A percentile compares a stretch with the other conserved stretches of the same genome.
These are phyloP conservation scores for Myiagra hebetior DNA, from an alignment of 2,113 vertebrate species.

Conservation along the genomic window DNA sequence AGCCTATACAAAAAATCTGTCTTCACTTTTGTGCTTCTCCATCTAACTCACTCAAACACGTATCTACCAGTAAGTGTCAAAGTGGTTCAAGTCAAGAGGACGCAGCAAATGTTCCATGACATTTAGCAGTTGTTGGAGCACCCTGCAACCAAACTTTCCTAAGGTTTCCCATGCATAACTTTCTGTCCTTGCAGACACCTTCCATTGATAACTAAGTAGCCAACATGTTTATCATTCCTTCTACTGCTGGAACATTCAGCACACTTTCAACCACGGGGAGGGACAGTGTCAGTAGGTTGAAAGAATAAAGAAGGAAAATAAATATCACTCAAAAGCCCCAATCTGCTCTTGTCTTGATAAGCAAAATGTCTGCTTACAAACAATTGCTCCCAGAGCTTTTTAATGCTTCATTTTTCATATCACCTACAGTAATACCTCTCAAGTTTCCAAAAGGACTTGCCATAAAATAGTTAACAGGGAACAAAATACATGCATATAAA, in stretches of 20 bases:
- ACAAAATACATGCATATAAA: background rate
- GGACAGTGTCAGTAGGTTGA: background rate
- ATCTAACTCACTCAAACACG: background rate
- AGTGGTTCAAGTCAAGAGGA: background rate
- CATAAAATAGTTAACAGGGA: background rate
- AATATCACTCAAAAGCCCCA: background rate
- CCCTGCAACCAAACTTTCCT: background rate
- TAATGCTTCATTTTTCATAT: background rate
- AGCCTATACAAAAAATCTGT: background rate
- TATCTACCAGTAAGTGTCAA: background rate
- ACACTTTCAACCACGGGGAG: fast-evolving
- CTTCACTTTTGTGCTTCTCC: background rate
- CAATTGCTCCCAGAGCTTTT: background rate
- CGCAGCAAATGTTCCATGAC: background rate
- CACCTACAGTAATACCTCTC: background rate
- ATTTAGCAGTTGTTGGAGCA: background rate
- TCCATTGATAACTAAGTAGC: background rate
- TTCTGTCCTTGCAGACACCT: background rate
- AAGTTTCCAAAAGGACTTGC: background rate
- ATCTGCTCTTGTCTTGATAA: background rate
- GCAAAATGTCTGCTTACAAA: background rate
- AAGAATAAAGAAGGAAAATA: background rate
- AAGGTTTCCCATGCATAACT: background rate
- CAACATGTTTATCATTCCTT: background rate
- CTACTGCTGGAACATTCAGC: background rate